Evolutionary conservation across 2,797 vertebrate species (phyloP), one percentile per base, ranked within the genome.

Genomic region (Scolopax rusticola): DNA sequence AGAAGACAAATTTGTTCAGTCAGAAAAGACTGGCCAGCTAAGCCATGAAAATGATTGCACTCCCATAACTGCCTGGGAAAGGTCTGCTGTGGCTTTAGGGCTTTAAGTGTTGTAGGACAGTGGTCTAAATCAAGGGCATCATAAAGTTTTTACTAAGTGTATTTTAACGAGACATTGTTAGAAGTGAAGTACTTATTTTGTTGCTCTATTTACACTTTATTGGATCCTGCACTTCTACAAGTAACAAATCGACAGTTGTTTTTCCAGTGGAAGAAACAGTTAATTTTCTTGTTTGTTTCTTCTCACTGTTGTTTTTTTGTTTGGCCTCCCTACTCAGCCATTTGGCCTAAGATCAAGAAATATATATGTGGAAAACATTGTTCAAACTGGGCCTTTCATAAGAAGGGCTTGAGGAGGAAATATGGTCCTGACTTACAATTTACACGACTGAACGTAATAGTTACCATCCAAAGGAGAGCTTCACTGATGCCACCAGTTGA

Each of bases 131-230:
- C 43, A 83, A 77, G 32, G 28, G 15, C 45, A 56, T 71, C 25
- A 65, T 90, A 84, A 89, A 93, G 14, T 43, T 91, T 89, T 91
- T 92, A 45, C 41, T 90, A 73, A 80, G 33, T 38, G 75, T 86
- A 18, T 90, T 87, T 85, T 74, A 67, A 74, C 3, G 6, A 64
- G 51, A 43, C 15, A 7, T 56, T 60, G 25, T 90, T 91, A 57
- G 41, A 94, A 75, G 14, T 38, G 30, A 93, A 57, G 32, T 57
- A n/a, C 33, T 83, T 93, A 33, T 91, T 91, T 94, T 90, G 69
- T 84, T 77, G 41, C 15, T 89, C 28, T 36, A 4, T 70, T 91
- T 81, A 8, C 40, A 23, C 12, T 80, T 89, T 50, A 12, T 50
- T 91, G 60, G 41, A 57, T 78, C 12, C 40, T 57, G 12, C 30